Conservation (phyloP, 2,888 invertebrate species). For the Hoplodrina blanda region DNA sequence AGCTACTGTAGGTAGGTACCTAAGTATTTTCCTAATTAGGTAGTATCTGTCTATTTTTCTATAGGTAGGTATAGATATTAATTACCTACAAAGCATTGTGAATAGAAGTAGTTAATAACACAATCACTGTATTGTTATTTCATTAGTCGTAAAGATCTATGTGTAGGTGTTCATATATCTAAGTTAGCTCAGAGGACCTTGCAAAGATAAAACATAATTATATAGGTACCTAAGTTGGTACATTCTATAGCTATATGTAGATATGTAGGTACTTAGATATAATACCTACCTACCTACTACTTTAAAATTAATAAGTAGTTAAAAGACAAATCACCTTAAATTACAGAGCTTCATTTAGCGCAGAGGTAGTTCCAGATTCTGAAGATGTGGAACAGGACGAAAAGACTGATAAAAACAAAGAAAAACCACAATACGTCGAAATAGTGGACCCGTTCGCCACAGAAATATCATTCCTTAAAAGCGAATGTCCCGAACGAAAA, state of each 20-base stretch:
- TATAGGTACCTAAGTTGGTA: no score
- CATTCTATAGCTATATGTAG: no score
- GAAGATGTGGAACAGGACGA: conserved; percentile 91
- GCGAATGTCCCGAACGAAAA: conserved; percentile 93
- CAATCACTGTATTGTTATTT: conserved; percentile 41
- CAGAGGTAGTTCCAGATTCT: conserved; percentile 92
- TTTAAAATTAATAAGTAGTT: background rate
- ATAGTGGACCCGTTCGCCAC: conserved; percentile 95
- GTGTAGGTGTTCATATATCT: background rate
- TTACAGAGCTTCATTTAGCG: conserved; percentile 92
- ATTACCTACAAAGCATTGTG: conserved; percentile 15
- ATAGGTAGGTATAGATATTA: no score
- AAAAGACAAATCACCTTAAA: conserved; percentile 18
- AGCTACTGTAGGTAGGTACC: background rate
- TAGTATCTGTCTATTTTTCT: conserved; percentile 14
- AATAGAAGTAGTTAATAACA: conserved; percentile 1
- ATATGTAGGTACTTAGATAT: no score
- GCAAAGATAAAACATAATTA: conserved; percentile 5
- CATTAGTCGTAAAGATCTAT: conserved; percentile 7
- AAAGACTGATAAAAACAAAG: conserved; percentile 85
- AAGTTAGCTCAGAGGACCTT: conserved; percentile 16
- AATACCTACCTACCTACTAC: no score
- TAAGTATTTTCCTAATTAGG: background rate
- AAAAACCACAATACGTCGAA: conserved; percentile 92
- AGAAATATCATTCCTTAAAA: conserved; percentile 95